Percentiles rank a stretch among this genome's conserved stretches.
phyloP scores from a whole-genome alignment of 1,140 invertebrate species.

The Mylabris phalerata region DNA sequence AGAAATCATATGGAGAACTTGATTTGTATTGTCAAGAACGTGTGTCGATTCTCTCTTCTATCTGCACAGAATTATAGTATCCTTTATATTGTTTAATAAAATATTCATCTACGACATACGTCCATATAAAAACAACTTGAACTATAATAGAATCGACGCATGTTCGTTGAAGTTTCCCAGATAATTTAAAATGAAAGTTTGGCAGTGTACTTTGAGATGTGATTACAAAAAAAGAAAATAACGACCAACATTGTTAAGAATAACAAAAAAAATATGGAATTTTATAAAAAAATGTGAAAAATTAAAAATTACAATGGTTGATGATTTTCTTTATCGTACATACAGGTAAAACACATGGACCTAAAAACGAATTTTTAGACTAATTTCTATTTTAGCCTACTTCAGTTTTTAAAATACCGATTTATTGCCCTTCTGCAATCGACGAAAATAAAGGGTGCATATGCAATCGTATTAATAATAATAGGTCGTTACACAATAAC shows the following conservation, averaged over 20 bases:
- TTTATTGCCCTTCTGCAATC: constrained; percentile 37
- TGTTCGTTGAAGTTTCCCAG: constrained; percentile 16
- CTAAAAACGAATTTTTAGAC: constrained; percentile 34
- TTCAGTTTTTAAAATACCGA: constrained; percentile 14
- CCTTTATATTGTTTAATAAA: too few species aligned
- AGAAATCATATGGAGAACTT: constrained; percentile 7
- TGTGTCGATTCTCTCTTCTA: too few species aligned
- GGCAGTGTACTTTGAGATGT: constrained; percentile 22
- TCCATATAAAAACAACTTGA: too few species aligned
- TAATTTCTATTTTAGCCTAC: constrained; percentile 32
- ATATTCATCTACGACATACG: too few species aligned
- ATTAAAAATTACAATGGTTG: constrained; percentile 29
- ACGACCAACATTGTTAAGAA: constrained; percentile 18
- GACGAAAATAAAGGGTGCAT: constrained; percentile 11
- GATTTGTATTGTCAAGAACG: background rate
- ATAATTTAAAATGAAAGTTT: constrained; percentile 25
- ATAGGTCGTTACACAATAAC: constrained; percentile 26
- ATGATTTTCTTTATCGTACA: constrained; percentile 28
- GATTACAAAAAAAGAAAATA: constrained; percentile 3
- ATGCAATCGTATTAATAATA: too few species aligned
- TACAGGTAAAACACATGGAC: constrained; percentile 34
- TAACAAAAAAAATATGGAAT: too few species aligned
- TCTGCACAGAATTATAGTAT: too few species aligned
- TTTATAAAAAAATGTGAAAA: constrained; percentile 2
- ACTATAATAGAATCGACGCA: too few species aligned